Percentiles rank a stretch among this genome's conserved stretches.
Evolutionary conservation across 35 echinoderm and acorn worm genomes (phyloP).

Genomic region (Apostichopus californicus): DNA sequence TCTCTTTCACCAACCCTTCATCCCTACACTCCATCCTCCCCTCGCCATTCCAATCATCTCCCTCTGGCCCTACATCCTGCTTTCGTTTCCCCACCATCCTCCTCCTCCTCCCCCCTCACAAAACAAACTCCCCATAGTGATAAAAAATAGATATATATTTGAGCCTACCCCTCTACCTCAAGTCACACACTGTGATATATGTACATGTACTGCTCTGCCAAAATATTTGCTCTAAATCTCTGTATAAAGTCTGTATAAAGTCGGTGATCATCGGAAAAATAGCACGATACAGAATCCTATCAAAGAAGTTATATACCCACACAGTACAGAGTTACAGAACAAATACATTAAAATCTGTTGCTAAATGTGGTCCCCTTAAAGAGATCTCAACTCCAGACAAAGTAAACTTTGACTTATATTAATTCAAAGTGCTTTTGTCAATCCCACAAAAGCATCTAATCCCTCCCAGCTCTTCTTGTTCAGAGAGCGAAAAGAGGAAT

Average conservation of each 20-base stretch:
- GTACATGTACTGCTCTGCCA: too few species aligned
- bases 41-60: too few species aligned
- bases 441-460: background rate
- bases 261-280: too few species aligned
- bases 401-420: constrained; percentile 10
- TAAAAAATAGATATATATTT: too few species aligned
- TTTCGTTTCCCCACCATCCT: background rate
- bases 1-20: too few species aligned
- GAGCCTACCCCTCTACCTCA: background rate
- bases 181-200: background rate
- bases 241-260: too few species aligned
- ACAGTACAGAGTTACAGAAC: background rate
- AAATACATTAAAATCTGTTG: background rate
- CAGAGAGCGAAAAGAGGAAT: background rate
- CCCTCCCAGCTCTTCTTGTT: too few species aligned
- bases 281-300: too few species aligned
- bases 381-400: background rate
- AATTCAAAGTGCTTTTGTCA: constrained; percentile 1
- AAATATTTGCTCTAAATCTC: too few species aligned
- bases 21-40: too few species aligned
- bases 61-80: background rate
- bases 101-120: background rate
- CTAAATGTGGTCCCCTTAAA: background rate
- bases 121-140: background rate
- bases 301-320: too few species aligned